Evolutionary conservation across 1,140 invertebrate genomes (phyloP), one percentile per base, ranked within the genome.

Genomic region (Scaptodrosophila lebanonensis): DNA sequence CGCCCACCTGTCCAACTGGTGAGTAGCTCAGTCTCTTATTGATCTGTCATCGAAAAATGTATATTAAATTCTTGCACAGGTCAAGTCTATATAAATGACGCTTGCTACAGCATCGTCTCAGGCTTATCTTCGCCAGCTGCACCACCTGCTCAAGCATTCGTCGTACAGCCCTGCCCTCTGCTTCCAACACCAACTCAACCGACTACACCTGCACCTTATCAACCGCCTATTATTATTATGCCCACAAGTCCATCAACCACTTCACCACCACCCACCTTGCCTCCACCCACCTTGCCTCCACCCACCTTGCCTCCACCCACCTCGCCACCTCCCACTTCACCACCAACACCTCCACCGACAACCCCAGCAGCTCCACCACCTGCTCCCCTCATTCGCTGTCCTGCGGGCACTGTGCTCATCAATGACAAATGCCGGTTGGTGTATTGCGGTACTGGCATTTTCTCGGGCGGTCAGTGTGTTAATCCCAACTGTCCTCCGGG

Each of bases 371-470:
- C 33, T 0, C 51, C 59, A 1, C 30, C 61, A 3, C 82, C 82
- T 3, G 42, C 22, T 2, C 16, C 35, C 1, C 20, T 73, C 17
- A 44, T 20, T 1, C 20, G 9, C 0, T 85, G 83, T 15, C 71
- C 75, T 0, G 2, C 47, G 0, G 68, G 71, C 32, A 71, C 66
- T 1, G 64, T 77, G 0, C 56, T 66, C 1, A 16, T 68, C 0
- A 51, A 43, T n/a, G 57, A 47, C 8, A 15, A 6, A 5, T 84
- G 82, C 5, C 75, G 57, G 2, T 20, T 73, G n/a, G 22, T 84
- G 1, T 69, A 61, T 43, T 84, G 82, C 9, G 54, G 52, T 3
- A 16, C 11, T 1, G 51, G 51, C 8, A 13, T 62, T 2, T 59
- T 54, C 8, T 4, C 4, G 2, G 18, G 42, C 3, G 76, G 54